Evolutionary conservation across 2,888 invertebrate species (phyloP), one percentile per base, ranked within the genome.

Genomic region (Polietes domitor): DNA sequence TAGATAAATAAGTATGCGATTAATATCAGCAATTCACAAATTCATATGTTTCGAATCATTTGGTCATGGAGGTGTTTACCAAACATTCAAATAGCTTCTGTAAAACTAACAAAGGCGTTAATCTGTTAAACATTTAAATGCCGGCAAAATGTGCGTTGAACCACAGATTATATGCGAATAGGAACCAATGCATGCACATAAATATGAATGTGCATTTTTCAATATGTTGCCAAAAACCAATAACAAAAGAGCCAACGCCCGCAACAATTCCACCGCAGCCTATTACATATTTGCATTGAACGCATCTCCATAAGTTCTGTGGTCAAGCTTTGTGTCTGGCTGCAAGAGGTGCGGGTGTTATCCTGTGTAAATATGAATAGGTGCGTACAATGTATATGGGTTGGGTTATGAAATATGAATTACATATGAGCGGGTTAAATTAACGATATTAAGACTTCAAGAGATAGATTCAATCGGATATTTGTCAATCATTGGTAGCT

Each of bases 181-280:
- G 15, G 47, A n/a, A n/a, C n/a, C n/a, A n/a, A n/a, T n/a, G n/a
- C n/a, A n/a, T 47, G n/a, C n/a, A 47, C n/a, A 47, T 47, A n/a
- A 4, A 5, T 47, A n/a, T 15, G n/a, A 37, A 37, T 37, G 37
- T 37, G 37, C 12, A 37, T 7, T 47, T 47, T 15, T 47, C 47
- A 47, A 47, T 47, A 47, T 47, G 15, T 47, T 47, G 47, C 47
- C 47, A 47, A 47, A 47, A 47, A 47, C n/a, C 47, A n/a, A 47
- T n/a, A 47, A n/a, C n/a, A n/a, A 47, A 47, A 47, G 15, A 47
- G 47, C 2, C 47, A 47, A 47, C 47, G 47, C 47, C 47, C 15
- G 12, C 47, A 47, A 47, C n/a, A 47, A 47, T 47, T 47, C n/a
- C n/a, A 47, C 2, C 15, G 15, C 12, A 15, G 2, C 6, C 47